These are phyloP conservation scores for Apis florea DNA, from an alignment of 1,140 invertebrate species.

Conservation along the genomic window DNA sequence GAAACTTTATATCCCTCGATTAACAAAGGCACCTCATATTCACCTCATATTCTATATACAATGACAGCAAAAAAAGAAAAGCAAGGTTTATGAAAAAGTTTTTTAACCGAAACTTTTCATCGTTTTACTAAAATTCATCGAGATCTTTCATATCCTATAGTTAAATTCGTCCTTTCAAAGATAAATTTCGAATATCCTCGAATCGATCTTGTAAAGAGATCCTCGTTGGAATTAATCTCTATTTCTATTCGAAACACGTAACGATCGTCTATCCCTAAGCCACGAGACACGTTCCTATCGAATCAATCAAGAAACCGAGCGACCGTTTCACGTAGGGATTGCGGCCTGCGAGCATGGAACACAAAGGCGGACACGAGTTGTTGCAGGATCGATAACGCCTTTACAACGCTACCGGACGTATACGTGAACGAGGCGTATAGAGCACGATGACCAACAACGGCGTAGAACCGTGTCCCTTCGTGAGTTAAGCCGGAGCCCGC, in stretches of 20 bases:
- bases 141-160: no score
- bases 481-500: not conserved
- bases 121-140: no score
- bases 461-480: not conserved
- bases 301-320: constrained; percentile 16
- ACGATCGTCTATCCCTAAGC: not conserved
- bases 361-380: constrained; percentile 33
- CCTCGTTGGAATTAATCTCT: not conserved
- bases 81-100: no score
- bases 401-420: constrained; percentile 33
- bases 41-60: no score
- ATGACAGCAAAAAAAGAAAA: no score
- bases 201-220: not conserved
- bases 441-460: constrained; percentile 32
- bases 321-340: not conserved
- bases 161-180: no score
- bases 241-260: no score
- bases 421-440: not conserved
- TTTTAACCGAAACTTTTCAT: no score
- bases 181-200: not conserved
- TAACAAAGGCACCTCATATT: no score
- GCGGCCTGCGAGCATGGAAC: not conserved
- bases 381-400: constrained; percentile 49
- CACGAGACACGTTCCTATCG: not conserved
- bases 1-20: no score